These are phyloP conservation scores for Notamacropus eugenii DNA, from an alignment of 2,797 vertebrate genomes.

Conservation along the genomic window DNA sequence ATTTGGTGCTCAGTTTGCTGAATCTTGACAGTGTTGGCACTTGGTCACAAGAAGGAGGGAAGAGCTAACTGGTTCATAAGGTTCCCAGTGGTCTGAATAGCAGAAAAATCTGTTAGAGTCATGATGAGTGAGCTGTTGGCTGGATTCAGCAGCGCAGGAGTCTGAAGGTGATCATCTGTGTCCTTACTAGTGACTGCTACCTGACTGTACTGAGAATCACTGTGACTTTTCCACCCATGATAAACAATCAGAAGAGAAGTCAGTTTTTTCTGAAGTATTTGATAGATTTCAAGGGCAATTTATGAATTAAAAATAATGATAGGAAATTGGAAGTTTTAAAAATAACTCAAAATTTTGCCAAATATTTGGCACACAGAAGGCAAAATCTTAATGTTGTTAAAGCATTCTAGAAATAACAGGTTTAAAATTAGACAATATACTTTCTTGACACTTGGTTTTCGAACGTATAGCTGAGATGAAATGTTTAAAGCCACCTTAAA, in stretches of 20 bases:
- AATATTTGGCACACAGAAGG: background rate
- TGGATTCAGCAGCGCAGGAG: constrained; percentile 53
- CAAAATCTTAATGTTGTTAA: constrained; percentile 38
- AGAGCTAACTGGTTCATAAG: constrained; percentile 64
- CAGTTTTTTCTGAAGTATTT: constrained; percentile 38
- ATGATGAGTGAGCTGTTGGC: constrained; percentile 47
- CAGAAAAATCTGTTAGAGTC: constrained; percentile 73
- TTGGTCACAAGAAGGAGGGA: constrained; percentile 53
- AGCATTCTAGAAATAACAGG: constrained; percentile 13
- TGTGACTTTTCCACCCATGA: constrained; percentile 39
- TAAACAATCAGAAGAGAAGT: constrained; percentile 33
- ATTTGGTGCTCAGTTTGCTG: constrained; percentile 43
- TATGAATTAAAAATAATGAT: background rate
- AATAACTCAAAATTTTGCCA: constrained; percentile 22
- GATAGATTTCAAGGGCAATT: background rate
- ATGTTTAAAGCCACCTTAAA: constrained; percentile 27
- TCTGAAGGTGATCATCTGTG: constrained; percentile 61
- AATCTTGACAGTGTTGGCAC: constrained; percentile 56
- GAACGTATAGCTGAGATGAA: background rate
- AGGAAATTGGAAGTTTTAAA: background rate
- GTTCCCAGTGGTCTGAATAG: constrained; percentile 47
- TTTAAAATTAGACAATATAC: constrained; percentile 12
- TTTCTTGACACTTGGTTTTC: constrained; percentile 17
- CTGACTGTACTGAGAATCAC: constrained; percentile 55
- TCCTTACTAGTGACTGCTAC: constrained; percentile 27